phyloP scores from a whole-genome alignment of 2,888 invertebrate species.

The Thereva unica region DNA sequence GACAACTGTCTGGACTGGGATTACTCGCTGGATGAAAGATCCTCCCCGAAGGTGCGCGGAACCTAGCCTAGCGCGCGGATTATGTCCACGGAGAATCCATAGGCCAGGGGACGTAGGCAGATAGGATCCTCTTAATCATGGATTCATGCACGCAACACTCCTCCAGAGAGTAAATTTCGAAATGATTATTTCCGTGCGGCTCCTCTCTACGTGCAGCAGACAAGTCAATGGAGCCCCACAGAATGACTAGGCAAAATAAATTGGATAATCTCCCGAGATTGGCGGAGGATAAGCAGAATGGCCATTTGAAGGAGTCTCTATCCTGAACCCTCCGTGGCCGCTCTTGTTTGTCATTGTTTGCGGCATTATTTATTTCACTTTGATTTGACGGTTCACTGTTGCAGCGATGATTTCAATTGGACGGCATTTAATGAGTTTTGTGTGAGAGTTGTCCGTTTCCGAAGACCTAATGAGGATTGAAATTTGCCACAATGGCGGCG shows the following conservation, averaged over 20 bases:
- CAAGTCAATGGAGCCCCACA: constrained; percentile 20
- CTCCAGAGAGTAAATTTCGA: constrained; percentile 15
- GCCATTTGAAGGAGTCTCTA: constrained; percentile 16
- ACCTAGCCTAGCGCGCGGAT: not conserved
- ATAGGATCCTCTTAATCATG: constrained; percentile 31
- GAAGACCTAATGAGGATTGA: no score
- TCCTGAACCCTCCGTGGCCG: constrained; percentile 3
- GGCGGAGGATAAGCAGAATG: constrained; percentile 24
- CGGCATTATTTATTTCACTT: constrained; percentile 25
- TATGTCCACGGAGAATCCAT: no score
- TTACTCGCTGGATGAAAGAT: not conserved
- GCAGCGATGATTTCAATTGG: not conserved
- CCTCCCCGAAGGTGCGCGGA: not conserved
- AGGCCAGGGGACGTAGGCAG: constrained; percentile 17
- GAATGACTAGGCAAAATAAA: constrained; percentile 21
- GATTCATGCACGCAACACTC: constrained; percentile 32
- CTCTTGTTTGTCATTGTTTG: constrained; percentile 28
- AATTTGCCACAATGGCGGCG: no score
- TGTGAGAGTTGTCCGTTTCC: no score
- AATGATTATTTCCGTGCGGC: constrained; percentile 10
- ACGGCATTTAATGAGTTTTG: no score
- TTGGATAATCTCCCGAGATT: constrained; percentile 27
- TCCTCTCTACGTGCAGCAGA: constrained; percentile 7
- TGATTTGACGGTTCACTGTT: not conserved
- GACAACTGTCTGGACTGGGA: constrained; percentile 26